These are phyloP conservation scores for Mylabris sibirica DNA, from an alignment of 2,888 invertebrate genomes.

Conservation along the genomic window DNA sequence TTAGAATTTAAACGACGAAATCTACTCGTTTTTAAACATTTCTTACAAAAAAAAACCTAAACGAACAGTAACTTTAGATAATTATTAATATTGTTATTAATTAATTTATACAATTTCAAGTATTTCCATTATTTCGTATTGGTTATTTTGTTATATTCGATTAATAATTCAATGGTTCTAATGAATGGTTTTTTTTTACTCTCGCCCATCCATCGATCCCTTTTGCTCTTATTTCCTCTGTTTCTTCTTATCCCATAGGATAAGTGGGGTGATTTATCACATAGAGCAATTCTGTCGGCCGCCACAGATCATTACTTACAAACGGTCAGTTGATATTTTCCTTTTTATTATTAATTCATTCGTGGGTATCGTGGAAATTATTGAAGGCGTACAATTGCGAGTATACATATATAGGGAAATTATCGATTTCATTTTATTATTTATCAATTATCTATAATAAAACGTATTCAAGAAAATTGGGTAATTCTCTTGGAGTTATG, in stretches of 20 bases:
- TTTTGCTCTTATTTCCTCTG: background rate
- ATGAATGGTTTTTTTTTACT: slow-evolving; percentile 13
- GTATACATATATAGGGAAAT: slow-evolving; percentile 11
- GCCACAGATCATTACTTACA: slow-evolving; percentile 29
- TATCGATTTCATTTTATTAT: background rate
- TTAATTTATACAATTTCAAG: background rate
- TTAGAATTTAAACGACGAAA: too few relatives aligned
- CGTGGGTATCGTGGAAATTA: background rate
- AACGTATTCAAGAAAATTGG: background rate
- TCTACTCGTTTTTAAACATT: too few relatives aligned
- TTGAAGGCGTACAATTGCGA: slow-evolving; percentile 26
- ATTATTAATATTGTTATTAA: background rate
- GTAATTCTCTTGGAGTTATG: background rate
- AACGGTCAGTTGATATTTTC: slow-evolving; percentile 24
- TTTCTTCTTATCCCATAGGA: background rate
- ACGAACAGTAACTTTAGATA: too few relatives aligned
- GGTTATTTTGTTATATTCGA: background rate
- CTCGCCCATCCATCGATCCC: background rate
- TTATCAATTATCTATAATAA: background rate
- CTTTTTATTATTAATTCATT: slow-evolving; percentile 16
- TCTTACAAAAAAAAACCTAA: too few relatives aligned
- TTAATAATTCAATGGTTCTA: background rate
- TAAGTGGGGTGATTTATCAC: slow-evolving; percentile 15
- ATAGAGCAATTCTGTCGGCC: slow-evolving; percentile 28
- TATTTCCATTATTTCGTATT: background rate